Percentiles rank a stretch among this genome's conserved stretches.
Evolutionary conservation across 2,888 invertebrate species (phyloP).

Genomic region (Venustoraphidia nigricollis): DNA sequence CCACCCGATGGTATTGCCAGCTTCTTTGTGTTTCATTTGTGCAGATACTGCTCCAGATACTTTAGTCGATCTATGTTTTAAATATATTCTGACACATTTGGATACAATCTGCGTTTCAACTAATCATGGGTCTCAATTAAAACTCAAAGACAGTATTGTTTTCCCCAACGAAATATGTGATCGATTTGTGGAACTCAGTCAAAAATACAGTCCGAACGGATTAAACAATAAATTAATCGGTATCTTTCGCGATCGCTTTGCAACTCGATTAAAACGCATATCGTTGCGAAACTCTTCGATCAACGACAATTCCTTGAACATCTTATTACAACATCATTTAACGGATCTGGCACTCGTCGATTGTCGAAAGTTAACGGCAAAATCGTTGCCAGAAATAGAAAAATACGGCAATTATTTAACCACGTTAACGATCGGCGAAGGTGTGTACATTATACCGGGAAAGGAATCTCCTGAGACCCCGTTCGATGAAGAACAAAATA

Average conservation of each 20-base stretch:
- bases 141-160: slow-evolving; percentile 41
- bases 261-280: slow-evolving; percentile 52
- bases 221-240: slow-evolving; percentile 53
- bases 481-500: slow-evolving; percentile 21
- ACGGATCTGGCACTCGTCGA: slow-evolving; percentile 59
- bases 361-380: slow-evolving; percentile 49
- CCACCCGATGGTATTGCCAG: slow-evolving; percentile 25
- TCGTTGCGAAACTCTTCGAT: slow-evolving; percentile 55
- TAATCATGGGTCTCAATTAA: slow-evolving; percentile 28
- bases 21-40: slow-evolving; percentile 26
- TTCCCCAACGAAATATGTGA: slow-evolving; percentile 61
- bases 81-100: slow-evolving; percentile 44
- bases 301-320: slow-evolving; percentile 52
- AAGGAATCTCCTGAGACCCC: slow-evolving; percentile 13
- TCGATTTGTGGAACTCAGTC: slow-evolving; percentile 41
- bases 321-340: slow-evolving; percentile 57
- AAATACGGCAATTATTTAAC: slow-evolving; percentile 50
- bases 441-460: slow-evolving; percentile 40
- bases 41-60: slow-evolving; percentile 35
- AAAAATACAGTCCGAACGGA: slow-evolving; percentile 23
- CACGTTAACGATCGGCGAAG: slow-evolving; percentile 54
- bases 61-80: slow-evolving; percentile 46
- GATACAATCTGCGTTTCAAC: slow-evolving; percentile 40
- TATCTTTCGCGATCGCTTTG: slow-evolving; percentile 49
- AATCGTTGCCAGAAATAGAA: slow-evolving; percentile 50